These are phyloP conservation scores for Alexandromys fortis DNA, from an alignment of 2,113 vertebrate species.

Conservation along the genomic window DNA sequence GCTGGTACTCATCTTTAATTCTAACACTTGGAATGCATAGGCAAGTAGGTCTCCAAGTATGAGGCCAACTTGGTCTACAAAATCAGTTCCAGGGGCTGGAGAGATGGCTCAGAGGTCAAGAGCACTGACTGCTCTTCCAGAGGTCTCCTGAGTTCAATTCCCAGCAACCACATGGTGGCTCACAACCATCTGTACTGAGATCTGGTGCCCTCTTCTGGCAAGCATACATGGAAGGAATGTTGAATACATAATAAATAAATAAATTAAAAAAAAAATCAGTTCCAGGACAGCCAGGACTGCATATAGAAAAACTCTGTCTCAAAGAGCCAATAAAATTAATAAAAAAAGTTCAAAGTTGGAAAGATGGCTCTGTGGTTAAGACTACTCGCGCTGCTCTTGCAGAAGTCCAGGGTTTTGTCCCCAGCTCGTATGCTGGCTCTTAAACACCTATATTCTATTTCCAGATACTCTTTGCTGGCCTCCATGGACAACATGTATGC, in stretches of 20 bases:
- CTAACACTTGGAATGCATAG: not conserved
- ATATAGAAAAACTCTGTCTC: not conserved
- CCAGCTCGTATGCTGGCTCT: not conserved
- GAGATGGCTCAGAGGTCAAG: no score
- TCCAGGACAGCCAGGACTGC: not conserved
- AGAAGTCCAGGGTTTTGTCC: not conserved
- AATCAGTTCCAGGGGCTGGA: not conserved
- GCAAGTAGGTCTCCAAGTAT: not conserved
- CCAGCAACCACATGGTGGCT: no score
- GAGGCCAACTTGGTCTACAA: not conserved
- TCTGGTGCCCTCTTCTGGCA: no score
- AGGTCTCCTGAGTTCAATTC: no score
- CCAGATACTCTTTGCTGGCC: not conserved
- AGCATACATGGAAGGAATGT: no score
- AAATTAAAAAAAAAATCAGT: no score
- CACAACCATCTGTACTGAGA: no score
- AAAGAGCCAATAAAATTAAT: not conserved
- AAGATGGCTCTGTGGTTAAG: not conserved
- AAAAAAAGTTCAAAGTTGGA: not conserved
- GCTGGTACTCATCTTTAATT: not conserved
- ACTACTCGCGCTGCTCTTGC: not conserved
- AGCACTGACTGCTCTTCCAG: no score
- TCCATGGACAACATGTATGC: not conserved
- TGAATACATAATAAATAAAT: no score
- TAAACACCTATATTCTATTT: not conserved